Evolutionary conservation across 2,797 vertebrate genomes (phyloP).

Genomic region (Phoebastria nigripes): DNA sequence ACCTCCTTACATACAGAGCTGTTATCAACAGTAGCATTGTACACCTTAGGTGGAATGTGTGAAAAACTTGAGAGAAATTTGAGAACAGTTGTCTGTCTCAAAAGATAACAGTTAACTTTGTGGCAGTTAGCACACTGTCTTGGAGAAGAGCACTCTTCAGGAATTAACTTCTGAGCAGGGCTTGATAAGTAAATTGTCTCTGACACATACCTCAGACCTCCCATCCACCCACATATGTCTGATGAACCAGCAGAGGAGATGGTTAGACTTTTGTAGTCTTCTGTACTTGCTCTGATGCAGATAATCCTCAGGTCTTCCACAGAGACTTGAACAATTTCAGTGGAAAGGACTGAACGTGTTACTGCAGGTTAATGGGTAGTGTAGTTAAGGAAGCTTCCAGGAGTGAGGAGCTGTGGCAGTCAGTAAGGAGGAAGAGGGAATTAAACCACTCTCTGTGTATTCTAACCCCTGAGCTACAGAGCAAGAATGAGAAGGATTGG

Average conservation of each 20-base stretch:
- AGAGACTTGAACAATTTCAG: neutral
- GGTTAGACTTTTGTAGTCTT: neutral
- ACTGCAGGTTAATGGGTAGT: neutral
- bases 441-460: neutral
- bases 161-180: neutral
- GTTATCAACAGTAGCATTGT: neutral
- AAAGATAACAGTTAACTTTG: neutral
- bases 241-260: neutral
- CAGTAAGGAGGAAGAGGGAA: neutral
- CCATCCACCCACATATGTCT: accelerated
- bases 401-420: neutral
- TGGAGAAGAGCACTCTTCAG: neutral
- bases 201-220: neutral
- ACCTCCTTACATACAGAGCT: neutral
- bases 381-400: neutral
- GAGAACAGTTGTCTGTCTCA: neutral
- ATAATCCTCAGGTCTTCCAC: neutral
- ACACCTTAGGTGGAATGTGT: neutral
- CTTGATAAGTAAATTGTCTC: neutral
- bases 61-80: neutral
- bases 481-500: neutral
- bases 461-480: neutral
- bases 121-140: neutral
- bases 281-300: neutral
- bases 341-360: neutral